Evolutionary conservation across 2,797 vertebrate genomes (phyloP).

Genomic region (Lacerta agilis): DNA sequence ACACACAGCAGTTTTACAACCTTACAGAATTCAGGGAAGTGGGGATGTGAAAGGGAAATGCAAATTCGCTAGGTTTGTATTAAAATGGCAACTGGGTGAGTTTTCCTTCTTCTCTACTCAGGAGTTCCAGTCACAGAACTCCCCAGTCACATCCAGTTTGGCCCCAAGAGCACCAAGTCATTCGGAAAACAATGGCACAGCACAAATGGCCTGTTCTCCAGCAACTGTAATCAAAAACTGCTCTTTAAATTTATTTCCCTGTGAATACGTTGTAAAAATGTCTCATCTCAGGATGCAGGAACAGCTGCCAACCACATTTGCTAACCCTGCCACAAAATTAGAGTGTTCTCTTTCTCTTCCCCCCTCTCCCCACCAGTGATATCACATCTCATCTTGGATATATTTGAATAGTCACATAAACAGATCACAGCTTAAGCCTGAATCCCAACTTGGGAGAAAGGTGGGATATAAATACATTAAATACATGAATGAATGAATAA

Average conservation of each 20-base stretch:
- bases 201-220: slow-evolving; percentile 18
- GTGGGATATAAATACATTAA: no score
- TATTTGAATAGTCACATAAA: no score
- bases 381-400: no score
- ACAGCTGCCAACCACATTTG: not conserved
- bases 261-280: not conserved
- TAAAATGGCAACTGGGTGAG: not conserved
- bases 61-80: not conserved
- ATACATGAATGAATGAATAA: no score
- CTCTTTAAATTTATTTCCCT: slow-evolving; percentile 38
- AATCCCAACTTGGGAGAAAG: no score
- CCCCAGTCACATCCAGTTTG: not conserved
- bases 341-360: no score
- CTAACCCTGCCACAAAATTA: not conserved
- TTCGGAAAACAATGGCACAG: slow-evolving; percentile 5
- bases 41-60: no score
- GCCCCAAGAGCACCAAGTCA: slow-evolving; percentile 35
- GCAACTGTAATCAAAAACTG: slow-evolving; percentile 31
- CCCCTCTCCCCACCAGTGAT: no score
- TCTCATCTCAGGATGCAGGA: slow-evolving; percentile 28
- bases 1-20: no score
- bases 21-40: no score
- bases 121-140: not conserved
- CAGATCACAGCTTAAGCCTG: no score
- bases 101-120: no score